These are phyloP conservation scores for Zoanthus gigantus DNA, from an alignment of 92 coral and sea anemone species.

Conservation along the genomic window DNA sequence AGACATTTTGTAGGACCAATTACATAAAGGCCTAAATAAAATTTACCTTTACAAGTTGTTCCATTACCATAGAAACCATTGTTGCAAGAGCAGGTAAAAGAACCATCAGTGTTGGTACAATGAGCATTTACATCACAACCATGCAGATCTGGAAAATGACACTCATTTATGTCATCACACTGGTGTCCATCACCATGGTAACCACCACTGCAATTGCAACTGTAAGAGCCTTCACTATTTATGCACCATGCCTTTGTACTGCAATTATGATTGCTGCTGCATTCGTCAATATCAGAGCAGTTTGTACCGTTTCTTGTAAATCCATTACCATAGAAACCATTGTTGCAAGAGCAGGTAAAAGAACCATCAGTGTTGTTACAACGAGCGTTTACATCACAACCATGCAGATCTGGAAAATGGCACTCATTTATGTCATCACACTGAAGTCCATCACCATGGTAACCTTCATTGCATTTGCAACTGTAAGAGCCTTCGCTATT, in stretches of 20 bases:
- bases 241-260: neutral
- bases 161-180: neutral
- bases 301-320: slow-evolving; percentile 5
- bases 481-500: slow-evolving; percentile 20
- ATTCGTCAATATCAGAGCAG: neutral
- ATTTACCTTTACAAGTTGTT: neutral
- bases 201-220: neutral
- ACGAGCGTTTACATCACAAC: slow-evolving; percentile 1
- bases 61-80: neutral
- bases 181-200: neutral
- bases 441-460: slow-evolving; percentile 10
- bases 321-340: neutral
- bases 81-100: neutral
- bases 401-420: neutral
- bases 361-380: slow-evolving; percentile 34
- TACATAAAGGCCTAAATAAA: too few relatives aligned
- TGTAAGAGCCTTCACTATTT: neutral
- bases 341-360: slow-evolving; percentile 21
- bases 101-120: neutral
- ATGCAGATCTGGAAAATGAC: neutral
- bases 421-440: slow-evolving; percentile 22
- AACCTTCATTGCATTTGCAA: slow-evolving; percentile 11
- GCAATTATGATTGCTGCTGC: neutral
- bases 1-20: too few relatives aligned
- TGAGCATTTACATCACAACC: neutral